Evolutionary conservation across 2,888 invertebrate genomes (phyloP).

Genomic region (Caenorhabditis doughertyi): DNA sequence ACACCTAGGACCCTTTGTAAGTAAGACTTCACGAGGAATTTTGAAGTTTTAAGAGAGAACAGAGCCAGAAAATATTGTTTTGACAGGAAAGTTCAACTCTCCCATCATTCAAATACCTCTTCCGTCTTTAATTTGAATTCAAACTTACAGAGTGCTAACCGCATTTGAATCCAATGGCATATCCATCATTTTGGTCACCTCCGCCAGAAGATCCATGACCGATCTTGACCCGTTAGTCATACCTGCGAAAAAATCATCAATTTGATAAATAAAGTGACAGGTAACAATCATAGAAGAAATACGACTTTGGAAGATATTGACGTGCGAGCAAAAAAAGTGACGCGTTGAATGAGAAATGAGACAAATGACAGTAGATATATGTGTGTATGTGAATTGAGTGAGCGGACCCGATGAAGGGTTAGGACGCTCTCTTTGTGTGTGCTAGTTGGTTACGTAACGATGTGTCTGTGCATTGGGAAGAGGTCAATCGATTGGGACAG

Average conservation of each 20-base stretch:
- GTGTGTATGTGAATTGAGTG: neutral
- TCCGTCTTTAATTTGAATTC: too few species aligned
- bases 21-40: too few species aligned
- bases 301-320: neutral
- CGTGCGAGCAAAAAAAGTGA: conserved; percentile 15
- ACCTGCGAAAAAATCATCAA: neutral
- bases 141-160: neutral
- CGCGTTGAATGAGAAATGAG: conserved; percentile 5
- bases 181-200: neutral
- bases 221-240: neutral
- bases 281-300: neutral
- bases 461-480: too few species aligned
- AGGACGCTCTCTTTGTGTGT: neutral
- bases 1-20: too few species aligned
- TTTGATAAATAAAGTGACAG: neutral
- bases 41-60: too few species aligned
- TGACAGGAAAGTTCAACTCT: too few species aligned
- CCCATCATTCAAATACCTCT: too few species aligned
- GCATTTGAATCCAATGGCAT: neutral
- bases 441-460: too few species aligned
- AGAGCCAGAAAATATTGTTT: too few species aligned
- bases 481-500: too few species aligned
- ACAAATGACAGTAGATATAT: conserved; percentile 13
- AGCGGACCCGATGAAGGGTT: neutral
- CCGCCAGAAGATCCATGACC: neutral